phyloP scores from a whole-genome alignment of 2,888 invertebrate genomes.

The Onchidella celtica region DNA sequence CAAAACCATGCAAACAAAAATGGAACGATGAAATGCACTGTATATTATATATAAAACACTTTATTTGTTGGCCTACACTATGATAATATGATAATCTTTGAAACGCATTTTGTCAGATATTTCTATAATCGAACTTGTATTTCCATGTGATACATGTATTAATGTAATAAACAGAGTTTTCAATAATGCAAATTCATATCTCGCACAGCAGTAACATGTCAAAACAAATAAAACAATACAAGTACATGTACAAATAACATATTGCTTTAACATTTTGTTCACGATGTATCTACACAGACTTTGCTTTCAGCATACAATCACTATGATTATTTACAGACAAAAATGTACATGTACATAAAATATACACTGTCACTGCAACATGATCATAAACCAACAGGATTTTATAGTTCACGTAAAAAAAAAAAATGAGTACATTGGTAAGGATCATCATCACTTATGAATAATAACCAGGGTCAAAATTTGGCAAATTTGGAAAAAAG shows the following conservation, averaged over 20 bases:
- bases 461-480: too few relatives aligned
- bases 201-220: slow-evolving; percentile 14
- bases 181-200: slow-evolving; percentile 15
- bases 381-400: not conserved
- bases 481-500: too few relatives aligned
- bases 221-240: not conserved
- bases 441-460: too few relatives aligned
- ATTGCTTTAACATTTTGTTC: not conserved
- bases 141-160: too few relatives aligned
- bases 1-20: too few relatives aligned
- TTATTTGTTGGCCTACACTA: slow-evolving; percentile 33
- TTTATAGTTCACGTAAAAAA: too few relatives aligned
- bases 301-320: not conserved
- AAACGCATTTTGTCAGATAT: too few relatives aligned
- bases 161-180: not conserved
- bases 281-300: slow-evolving; percentile 20
- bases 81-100: slow-evolving; percentile 29
- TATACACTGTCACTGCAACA: slow-evolving; percentile 6
- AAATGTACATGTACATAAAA: not conserved
- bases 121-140: too few relatives aligned
- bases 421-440: too few relatives aligned
- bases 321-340: not conserved
- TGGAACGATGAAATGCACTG: too few relatives aligned
- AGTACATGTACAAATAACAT: not conserved
- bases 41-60: slow-evolving; percentile 33